Conservation (phyloP, 1,140 invertebrate species). For the Pararge aegeria region DNA sequence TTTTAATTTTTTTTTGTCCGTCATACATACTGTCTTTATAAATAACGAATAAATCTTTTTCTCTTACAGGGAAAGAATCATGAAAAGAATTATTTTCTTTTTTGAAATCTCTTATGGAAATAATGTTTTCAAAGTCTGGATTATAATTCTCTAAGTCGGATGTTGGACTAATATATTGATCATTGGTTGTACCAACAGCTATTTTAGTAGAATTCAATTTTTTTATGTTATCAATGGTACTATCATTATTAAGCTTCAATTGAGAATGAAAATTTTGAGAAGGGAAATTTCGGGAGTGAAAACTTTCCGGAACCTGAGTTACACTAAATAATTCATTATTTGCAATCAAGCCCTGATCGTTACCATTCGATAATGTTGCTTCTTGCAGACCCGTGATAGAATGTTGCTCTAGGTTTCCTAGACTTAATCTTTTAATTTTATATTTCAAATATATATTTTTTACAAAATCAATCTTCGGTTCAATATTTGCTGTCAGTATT, state of each 20-base stretch:
- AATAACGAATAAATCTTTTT: slow-evolving; percentile 57
- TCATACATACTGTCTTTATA: slow-evolving; percentile 43
- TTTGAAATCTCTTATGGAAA: neutral
- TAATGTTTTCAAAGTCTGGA: slow-evolving; percentile 3
- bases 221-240: no score
- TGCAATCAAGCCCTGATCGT: neutral
- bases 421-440: slow-evolving; percentile 50
- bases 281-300: neutral
- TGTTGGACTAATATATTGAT: neutral
- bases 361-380: neutral
- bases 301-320: neutral
- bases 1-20: slow-evolving; percentile 19
- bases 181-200: neutral
- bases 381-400: slow-evolving; percentile 39
- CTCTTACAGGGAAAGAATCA: slow-evolving; percentile 33
- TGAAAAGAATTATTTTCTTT: slow-evolving; percentile 5
- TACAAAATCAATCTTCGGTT: slow-evolving; percentile 34
- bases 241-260: slow-evolving; percentile 6
- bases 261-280: neutral
- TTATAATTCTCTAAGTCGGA: slow-evolving; percentile 3
- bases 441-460: slow-evolving; percentile 52
- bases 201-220: no score
- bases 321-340: neutral
- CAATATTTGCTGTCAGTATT: slow-evolving; percentile 46
- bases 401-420: slow-evolving; percentile 48